These are phyloP conservation scores for Quiscalus mexicanus DNA, from an alignment of 2,113 vertebrate species.

Conservation along the genomic window DNA sequence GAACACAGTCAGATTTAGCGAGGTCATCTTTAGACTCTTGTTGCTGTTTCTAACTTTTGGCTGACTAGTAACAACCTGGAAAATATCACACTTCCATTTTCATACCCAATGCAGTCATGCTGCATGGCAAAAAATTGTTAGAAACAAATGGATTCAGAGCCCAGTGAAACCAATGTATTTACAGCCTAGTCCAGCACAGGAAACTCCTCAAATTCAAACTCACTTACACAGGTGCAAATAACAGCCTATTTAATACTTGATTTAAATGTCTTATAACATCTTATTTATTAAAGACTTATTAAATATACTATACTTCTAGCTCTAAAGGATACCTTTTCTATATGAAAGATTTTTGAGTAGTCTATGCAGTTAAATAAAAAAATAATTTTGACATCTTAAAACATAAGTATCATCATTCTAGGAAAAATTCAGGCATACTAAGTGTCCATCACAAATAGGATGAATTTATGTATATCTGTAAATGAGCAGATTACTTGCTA, in stretches of 20 bases:
- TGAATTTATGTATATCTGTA: constrained; percentile 49
- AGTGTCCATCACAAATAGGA: neutral
- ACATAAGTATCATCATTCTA: neutral
- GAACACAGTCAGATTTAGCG: constrained; percentile 72
- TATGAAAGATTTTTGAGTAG: neutral
- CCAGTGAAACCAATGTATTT: neutral
- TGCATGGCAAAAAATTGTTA: constrained; percentile 3
- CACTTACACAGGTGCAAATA: neutral
- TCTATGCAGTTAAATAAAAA: neutral
- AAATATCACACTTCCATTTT: constrained; percentile 19
- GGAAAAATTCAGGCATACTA: neutral
- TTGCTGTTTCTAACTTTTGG: constrained; percentile 79
- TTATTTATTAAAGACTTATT: neutral
- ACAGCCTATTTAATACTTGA: neutral
- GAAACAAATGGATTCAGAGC: neutral
- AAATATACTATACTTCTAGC: neutral
- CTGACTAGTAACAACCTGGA: constrained; percentile 75
- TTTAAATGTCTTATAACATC: neutral
- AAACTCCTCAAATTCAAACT: constrained; percentile 15
- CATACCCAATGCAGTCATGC: neutral
- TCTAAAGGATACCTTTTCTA: neutral
- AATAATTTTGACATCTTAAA: neutral
- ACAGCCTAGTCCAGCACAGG: neutral
- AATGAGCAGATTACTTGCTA: constrained; percentile 62
- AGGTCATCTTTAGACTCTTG: constrained; percentile 77